Evolutionary conservation across 2,888 invertebrate genomes (phyloP).

Genomic region (Doris montereyensis): DNA sequence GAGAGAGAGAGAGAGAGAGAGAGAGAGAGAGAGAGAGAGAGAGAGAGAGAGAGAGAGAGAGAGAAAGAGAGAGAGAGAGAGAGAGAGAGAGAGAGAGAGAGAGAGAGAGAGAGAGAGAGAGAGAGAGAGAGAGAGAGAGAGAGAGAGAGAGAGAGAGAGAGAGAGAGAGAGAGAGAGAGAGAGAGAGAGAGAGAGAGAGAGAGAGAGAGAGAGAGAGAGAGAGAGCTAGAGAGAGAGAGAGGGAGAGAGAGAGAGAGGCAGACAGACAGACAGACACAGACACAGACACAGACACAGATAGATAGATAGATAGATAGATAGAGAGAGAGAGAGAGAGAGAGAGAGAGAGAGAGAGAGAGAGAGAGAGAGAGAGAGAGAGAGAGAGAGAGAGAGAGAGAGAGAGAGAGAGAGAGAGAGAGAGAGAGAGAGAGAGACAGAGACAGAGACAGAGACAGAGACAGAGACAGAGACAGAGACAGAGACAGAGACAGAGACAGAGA

Average conservation of each 20-base stretch:
- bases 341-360: background rate
- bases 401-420: background rate
- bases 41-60: background rate
- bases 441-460: too few species aligned
- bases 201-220: background rate
- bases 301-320: background rate
- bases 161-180: background rate
- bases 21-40: background rate
- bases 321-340: background rate
- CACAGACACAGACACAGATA: background rate
- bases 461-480: too few species aligned
- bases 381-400: background rate
- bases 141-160: background rate
- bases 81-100: background rate
- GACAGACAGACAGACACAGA: background rate
- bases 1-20: background rate
- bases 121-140: background rate
- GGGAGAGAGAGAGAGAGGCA: background rate
- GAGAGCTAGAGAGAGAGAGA: background rate
- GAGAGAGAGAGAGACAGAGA: constrained; percentile 1
- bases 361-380: background rate
- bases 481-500: too few species aligned
- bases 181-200: background rate
- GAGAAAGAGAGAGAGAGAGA: background rate
- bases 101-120: background rate